Evolutionary conservation across 2,888 invertebrate genomes (phyloP), one percentile per base, ranked within the genome.

Genomic region (Eristalinus aeneus): DNA sequence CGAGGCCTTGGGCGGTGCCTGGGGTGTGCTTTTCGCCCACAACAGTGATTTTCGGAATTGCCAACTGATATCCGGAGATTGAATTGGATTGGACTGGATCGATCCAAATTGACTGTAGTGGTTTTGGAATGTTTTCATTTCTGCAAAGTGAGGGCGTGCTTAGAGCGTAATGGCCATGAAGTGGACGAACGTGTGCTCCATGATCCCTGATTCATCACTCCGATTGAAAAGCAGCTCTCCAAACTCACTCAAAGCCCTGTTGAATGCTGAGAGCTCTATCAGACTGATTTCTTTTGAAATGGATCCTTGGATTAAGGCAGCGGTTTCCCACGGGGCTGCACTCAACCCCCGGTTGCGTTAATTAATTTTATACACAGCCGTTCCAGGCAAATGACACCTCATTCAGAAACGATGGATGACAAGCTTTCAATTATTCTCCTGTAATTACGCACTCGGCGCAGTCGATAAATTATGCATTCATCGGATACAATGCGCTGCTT

Each of bases 11-110:
- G 34, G 22, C 20, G 56, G 34, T 68, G 56, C 34, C 39, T 69
- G 36, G 23, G 58, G 23, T 23, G 5, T 6, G 31, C 71, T 23
- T 71, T 71, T 46, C 39, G 60, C 39, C 71, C 60, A 60, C 60
- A 71, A 53, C 58, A 71, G 60, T 60, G 71, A 71, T 60, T 71
- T 71, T 39, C 16, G 11, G 46, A 39, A 71, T 39, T 71, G 27
- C 39, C 71, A 60, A 71, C 60, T 46, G 39, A 71, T 60, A 60
- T 39, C 71, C 39, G 39, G 60, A 20, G 56, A 46, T 46, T 46
- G 46, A 46, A 46, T 46, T 46, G 46, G 69, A 71, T 60, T 71
- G 39, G 31, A 71, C 31, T 60, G 36, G 71, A 71, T 60, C 39
- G 58, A 20, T 11, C 58, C 23, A 69, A 69, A 69, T 58, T 69